Evolutionary conservation across 2,888 invertebrate species (phyloP).

Genomic region (Alloplasta piceator): DNA sequence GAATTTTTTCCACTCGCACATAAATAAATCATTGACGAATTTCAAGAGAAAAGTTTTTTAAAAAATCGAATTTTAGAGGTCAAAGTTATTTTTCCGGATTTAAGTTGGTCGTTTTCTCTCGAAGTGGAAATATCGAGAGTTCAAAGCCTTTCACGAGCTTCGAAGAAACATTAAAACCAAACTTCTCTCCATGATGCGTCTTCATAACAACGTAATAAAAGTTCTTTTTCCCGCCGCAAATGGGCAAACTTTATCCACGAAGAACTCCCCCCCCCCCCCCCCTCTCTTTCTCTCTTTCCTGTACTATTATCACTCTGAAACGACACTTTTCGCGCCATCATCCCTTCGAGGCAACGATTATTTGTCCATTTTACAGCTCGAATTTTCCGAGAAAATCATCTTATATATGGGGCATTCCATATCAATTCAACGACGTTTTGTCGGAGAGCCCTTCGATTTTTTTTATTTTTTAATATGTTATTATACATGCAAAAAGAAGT

Average conservation of each 20-base stretch:
- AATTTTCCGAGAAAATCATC: slow-evolving; percentile 23
- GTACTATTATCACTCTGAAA: not conserved
- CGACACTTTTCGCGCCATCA: slow-evolving; percentile 14
- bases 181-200: slow-evolving; percentile 65
- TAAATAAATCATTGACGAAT: slow-evolving; percentile 7
- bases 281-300: too few relatives aligned
- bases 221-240: slow-evolving; percentile 73
- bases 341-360: slow-evolving; percentile 43
- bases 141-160: slow-evolving; percentile 14
- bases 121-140: not conserved
- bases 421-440: too few relatives aligned
- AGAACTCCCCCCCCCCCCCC: slow-evolving; percentile 9
- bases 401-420: too few relatives aligned
- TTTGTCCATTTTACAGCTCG: slow-evolving; percentile 54
- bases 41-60: slow-evolving; percentile 1
- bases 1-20: too few relatives aligned
- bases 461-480: too few relatives aligned
- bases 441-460: too few relatives aligned
- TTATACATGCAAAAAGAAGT: too few relatives aligned
- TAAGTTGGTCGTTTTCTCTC: slow-evolving; percentile 17
- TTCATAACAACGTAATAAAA: slow-evolving; percentile 77
- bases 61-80: slow-evolving; percentile 1
- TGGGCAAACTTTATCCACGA: slow-evolving; percentile 75
- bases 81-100: slow-evolving; percentile 1
- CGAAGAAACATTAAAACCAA: slow-evolving; percentile 60